A percentile compares a stretch with the other conserved stretches of the same genome.
These are phyloP conservation scores for Cyprinodon tularosa DNA, from an alignment of 2,113 vertebrate species.

Conservation along the genomic window DNA sequence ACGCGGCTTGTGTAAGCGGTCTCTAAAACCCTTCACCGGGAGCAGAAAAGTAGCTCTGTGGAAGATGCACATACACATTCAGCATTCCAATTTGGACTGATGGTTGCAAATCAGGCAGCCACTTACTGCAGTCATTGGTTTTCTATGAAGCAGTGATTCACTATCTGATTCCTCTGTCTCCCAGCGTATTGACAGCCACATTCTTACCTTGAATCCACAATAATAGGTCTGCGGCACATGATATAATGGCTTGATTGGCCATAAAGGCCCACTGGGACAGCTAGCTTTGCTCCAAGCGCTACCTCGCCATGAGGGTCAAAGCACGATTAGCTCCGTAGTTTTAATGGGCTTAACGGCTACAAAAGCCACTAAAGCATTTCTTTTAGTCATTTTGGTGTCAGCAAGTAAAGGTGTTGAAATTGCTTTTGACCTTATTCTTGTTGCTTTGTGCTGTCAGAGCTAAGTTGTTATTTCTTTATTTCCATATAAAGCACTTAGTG, in stretches of 20 bases:
- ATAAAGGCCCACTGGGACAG: slow-evolving; percentile 22
- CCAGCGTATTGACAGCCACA: slow-evolving; percentile 34
- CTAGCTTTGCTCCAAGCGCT: slow-evolving; percentile 35
- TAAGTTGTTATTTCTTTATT: background rate
- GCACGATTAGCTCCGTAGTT: slow-evolving; percentile 12
- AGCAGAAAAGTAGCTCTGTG: slow-evolving; percentile 22
- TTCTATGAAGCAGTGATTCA: slow-evolving; percentile 26
- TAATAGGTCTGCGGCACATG: slow-evolving; percentile 28
- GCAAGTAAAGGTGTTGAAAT: background rate
- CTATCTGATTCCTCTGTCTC: slow-evolving; percentile 34
- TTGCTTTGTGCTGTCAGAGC: background rate
- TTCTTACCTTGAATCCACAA: slow-evolving; percentile 36
- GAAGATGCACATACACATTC: slow-evolving; percentile 35
- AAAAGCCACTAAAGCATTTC: slow-evolving; percentile 3
- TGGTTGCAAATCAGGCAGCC: slow-evolving; percentile 51
- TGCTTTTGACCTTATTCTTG: background rate
- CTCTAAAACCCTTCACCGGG: slow-evolving; percentile 21
- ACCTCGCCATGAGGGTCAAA: slow-evolving; percentile 35
- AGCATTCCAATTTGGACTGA: slow-evolving; percentile 35
- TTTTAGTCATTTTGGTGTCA: slow-evolving; percentile 3
- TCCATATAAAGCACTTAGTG: too few species aligned
- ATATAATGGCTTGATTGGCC: slow-evolving; percentile 50
- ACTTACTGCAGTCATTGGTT: slow-evolving; percentile 47
- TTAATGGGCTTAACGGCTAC: slow-evolving; percentile 30
- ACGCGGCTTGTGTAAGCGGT: slow-evolving; percentile 10